A percentile compares a stretch with the other conserved stretches of the same genome.
These are phyloP conservation scores for Norana najaformis DNA, from an alignment of 2,888 invertebrate species.

Conservation along the genomic window DNA sequence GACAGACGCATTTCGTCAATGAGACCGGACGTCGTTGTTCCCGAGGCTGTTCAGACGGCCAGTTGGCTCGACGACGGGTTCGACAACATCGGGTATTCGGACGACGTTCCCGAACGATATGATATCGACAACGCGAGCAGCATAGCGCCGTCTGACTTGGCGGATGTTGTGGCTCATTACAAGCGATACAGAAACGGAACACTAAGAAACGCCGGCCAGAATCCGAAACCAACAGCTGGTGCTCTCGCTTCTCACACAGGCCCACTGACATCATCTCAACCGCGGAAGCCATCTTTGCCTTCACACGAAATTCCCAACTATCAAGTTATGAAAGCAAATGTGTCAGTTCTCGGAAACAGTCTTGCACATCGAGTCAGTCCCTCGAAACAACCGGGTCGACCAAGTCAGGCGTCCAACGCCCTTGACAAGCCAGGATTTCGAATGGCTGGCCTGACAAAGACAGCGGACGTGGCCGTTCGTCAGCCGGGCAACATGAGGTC, in stretches of 20 bases:
- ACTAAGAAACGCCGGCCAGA: slow-evolving; percentile 23
- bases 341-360: background rate
- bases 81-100: slow-evolving; percentile 52
- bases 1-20: background rate
- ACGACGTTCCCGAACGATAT: slow-evolving; percentile 67
- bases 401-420: slow-evolving; percentile 30
- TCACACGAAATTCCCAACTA: background rate
- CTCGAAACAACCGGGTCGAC: background rate
- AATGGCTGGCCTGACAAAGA: background rate
- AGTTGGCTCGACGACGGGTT: slow-evolving; percentile 47
- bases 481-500: slow-evolving; percentile 37
- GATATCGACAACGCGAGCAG: slow-evolving; percentile 96
- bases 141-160: slow-evolving; percentile 89
- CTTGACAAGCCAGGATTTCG: slow-evolving; percentile 25
- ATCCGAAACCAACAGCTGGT: slow-evolving; percentile 28
- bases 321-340: background rate
- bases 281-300: background rate
- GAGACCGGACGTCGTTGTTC: background rate
- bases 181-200: slow-evolving; percentile 78
- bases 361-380: background rate
- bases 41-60: background rate
- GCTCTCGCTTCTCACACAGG: background rate
- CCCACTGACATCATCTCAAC: background rate
- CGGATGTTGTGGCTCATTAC: slow-evolving; percentile 91
- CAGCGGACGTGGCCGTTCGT: background rate